These are phyloP conservation scores for Itoplectis maculator DNA, from an alignment of 2,888 invertebrate species.

Conservation along the genomic window DNA sequence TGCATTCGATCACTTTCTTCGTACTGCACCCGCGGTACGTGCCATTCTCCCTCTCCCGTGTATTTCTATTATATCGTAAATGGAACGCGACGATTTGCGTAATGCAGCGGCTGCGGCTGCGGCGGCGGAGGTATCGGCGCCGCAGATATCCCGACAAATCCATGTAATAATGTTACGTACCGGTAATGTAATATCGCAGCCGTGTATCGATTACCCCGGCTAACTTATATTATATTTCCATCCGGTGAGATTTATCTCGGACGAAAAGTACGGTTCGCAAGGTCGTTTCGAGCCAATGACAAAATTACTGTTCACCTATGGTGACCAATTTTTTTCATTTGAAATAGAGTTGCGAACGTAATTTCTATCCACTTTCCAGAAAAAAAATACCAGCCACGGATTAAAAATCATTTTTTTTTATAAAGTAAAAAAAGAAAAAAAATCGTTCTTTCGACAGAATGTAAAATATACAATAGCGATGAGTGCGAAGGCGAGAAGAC, in stretches of 20 bases:
- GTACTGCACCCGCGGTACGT: not conserved
- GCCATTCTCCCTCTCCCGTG: constrained; percentile 4
- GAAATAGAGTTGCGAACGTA: not conserved
- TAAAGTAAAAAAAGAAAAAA: not conserved
- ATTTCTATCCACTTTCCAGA: too few relatives aligned
- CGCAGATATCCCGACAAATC: constrained; percentile 47
- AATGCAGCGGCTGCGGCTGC: constrained; percentile 39
- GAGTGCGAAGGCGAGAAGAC: constrained; percentile 29
- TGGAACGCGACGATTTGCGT: constrained; percentile 63
- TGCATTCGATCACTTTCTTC: not conserved
- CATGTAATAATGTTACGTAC: constrained; percentile 57
- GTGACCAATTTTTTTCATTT: not conserved
- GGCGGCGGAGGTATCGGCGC: constrained; percentile 32
- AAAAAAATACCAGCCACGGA: too few relatives aligned
- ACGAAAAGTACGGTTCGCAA: constrained; percentile 36
- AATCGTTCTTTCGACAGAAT: not conserved
- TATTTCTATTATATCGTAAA: constrained; percentile 26
- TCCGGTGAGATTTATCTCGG: constrained; percentile 54
- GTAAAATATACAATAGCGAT: constrained; percentile 7
- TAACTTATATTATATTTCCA: constrained; percentile 74
- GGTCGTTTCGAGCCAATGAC: constrained; percentile 52
- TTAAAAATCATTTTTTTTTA: too few relatives aligned
- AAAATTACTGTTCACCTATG: constrained; percentile 4
- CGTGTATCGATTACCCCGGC: constrained; percentile 72
- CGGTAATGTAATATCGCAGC: constrained; percentile 73